These are phyloP conservation scores for Carpatolechia fugitivella DNA, from an alignment of 2,888 invertebrate species.

Conservation along the genomic window DNA sequence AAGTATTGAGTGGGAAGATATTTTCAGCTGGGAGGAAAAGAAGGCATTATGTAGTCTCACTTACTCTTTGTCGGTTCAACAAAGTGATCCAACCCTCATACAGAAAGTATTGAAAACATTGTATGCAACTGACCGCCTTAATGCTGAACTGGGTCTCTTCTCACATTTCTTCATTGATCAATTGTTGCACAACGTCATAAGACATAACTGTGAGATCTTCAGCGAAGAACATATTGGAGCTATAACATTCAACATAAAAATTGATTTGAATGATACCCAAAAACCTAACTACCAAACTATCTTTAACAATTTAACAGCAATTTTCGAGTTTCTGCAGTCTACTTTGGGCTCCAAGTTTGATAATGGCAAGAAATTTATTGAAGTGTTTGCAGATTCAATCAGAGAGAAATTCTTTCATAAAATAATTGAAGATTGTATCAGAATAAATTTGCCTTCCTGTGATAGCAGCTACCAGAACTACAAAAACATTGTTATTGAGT, in stretches of 20 bases:
- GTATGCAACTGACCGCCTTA: slow-evolving; percentile 56
- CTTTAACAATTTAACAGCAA: slow-evolving; percentile 65
- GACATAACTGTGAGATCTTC: slow-evolving; percentile 65
- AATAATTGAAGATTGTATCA: slow-evolving; percentile 68
- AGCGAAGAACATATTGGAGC: slow-evolving; percentile 67
- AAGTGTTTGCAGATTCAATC: slow-evolving; percentile 61
- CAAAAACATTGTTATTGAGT: slow-evolving; percentile 60
- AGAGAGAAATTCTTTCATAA: slow-evolving; percentile 63
- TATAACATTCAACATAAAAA: slow-evolving; percentile 65
- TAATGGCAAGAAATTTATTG: slow-evolving; percentile 57
- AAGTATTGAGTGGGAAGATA: slow-evolving; percentile 69
- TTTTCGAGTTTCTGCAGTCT: slow-evolving; percentile 70
- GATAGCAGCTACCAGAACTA: slow-evolving; percentile 62
- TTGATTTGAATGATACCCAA: slow-evolving; percentile 49
- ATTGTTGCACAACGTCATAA: slow-evolving; percentile 61
- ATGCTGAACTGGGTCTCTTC: slow-evolving; percentile 63
- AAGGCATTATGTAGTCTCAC: slow-evolving; percentile 53
- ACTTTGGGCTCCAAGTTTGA: slow-evolving; percentile 65
- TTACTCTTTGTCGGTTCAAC: slow-evolving; percentile 63
- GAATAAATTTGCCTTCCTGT: slow-evolving; percentile 62
- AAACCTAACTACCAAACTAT: slow-evolving; percentile 65
- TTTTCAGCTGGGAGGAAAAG: slow-evolving; percentile 64
- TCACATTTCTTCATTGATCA: slow-evolving; percentile 68
- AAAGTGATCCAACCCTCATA: slow-evolving; percentile 58
- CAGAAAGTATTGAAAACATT: slow-evolving; percentile 65